Evolutionary conservation across 2,113 vertebrate species (phyloP).

Genomic region (Larimichthys crocea): DNA sequence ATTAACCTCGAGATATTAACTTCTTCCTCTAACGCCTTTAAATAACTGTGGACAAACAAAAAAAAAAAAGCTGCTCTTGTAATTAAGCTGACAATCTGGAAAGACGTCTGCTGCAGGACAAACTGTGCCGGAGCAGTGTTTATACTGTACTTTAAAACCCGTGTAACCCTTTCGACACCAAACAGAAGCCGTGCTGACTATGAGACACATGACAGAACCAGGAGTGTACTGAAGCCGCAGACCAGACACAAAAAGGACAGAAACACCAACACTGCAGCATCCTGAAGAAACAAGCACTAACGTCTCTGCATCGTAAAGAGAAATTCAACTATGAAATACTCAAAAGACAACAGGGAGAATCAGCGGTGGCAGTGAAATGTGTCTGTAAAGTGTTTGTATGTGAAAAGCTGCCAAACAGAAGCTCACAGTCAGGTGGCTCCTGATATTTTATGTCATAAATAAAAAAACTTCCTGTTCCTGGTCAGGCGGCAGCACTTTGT

Average conservation of each 20-base stretch:
- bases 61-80: background rate
- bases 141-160: background rate
- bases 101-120: accelerated
- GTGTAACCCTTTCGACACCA: background rate
- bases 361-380: no score
- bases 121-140: background rate
- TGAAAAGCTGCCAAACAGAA: background rate
- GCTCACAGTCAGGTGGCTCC: background rate
- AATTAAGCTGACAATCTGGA: background rate
- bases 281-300: no score
- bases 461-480: slow-evolving; percentile 6
- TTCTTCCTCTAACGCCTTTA: background rate
- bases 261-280: background rate
- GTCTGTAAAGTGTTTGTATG: background rate
- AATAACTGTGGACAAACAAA: background rate
- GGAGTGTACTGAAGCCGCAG: background rate
- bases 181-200: background rate
- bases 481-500: background rate
- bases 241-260: background rate
- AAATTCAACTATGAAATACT: background rate
- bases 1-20: background rate
- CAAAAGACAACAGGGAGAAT: background rate
- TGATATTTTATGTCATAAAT: background rate
- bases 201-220: no score
- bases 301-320: no score